These are phyloP conservation scores for Tromatobia lineatoria DNA, from an alignment of 2,888 invertebrate genomes.

Conservation along the genomic window DNA sequence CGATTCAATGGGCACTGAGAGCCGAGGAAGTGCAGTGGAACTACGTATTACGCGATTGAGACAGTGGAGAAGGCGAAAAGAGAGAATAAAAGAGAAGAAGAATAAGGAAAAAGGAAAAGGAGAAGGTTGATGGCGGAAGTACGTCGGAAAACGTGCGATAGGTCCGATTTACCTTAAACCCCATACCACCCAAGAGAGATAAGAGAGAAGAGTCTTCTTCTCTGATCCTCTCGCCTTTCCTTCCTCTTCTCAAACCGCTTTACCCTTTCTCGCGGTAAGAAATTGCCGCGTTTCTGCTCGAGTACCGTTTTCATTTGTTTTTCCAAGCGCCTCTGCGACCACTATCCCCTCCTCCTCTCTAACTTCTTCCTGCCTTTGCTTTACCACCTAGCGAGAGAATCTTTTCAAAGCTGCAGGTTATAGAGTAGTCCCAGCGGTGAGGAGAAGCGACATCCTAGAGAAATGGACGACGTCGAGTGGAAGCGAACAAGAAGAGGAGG, in stretches of 20 bases:
- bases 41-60: slow-evolving; percentile 62
- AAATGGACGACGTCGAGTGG: slow-evolving; percentile 25
- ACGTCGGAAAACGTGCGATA: slow-evolving; percentile 62
- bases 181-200: background rate
- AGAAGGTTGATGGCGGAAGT: slow-evolving; percentile 47
- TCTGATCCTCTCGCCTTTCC: slow-evolving; percentile 42
- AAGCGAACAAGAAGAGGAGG: slow-evolving; percentile 10
- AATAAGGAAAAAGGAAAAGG: slow-evolving; percentile 26
- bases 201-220: slow-evolving; percentile 51
- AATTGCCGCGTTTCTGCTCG: slow-evolving; percentile 64
- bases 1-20: slow-evolving; percentile 66
- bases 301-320: slow-evolving; percentile 70
- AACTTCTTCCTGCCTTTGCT: slow-evolving; percentile 1
- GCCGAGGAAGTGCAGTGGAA: slow-evolving; percentile 55
- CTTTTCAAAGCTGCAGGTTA: slow-evolving; percentile 7
- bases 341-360: background rate
- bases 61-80: slow-evolving; percentile 27
- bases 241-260: slow-evolving; percentile 4
- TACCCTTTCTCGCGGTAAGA: slow-evolving; percentile 49
- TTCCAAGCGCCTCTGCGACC: slow-evolving; percentile 37
- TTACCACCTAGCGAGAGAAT: slow-evolving; percentile 5
- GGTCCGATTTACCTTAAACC: slow-evolving; percentile 64
- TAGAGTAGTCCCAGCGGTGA: slow-evolving; percentile 20
- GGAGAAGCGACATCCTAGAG: background rate
- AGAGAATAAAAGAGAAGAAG: background rate